phyloP scores from a whole-genome alignment of 2,113 vertebrate genomes.

The Pycnonotus jocosus region DNA sequence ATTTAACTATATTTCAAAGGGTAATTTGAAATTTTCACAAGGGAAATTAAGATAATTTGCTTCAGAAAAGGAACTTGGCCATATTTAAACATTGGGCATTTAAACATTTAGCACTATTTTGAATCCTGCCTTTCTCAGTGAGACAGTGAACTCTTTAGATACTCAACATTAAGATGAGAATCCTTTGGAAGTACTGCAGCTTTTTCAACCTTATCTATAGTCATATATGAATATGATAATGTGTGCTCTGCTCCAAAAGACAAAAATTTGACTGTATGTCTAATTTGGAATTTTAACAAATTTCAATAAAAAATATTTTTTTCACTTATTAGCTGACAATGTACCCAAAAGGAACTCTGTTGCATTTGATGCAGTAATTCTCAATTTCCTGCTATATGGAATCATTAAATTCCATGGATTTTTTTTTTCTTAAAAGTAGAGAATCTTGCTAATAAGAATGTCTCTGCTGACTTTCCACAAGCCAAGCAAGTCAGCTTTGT shows the following conservation, averaged over 20 bases:
- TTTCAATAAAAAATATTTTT: background rate
- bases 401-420: background rate
- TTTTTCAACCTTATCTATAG: background rate
- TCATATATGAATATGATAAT: background rate
- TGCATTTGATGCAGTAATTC: background rate
- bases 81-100: background rate
- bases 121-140: background rate
- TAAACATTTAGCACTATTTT: background rate
- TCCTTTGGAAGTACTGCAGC: background rate
- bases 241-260: background rate
- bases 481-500: background rate
- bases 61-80: background rate
- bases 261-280: background rate
- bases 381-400: background rate
- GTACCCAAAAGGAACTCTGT: background rate
- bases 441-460: background rate
- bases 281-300: background rate
- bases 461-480: background rate
- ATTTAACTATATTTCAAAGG: slow-evolving; percentile 1
- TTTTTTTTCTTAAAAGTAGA: background rate
- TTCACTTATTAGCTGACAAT: background rate
- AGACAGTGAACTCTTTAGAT: background rate
- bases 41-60: background rate
- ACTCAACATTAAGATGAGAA: background rate
- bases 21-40: background rate